phyloP scores from a whole-genome alignment of 2,888 invertebrate genomes.

The Scrobipalpa atriplicella region DNA sequence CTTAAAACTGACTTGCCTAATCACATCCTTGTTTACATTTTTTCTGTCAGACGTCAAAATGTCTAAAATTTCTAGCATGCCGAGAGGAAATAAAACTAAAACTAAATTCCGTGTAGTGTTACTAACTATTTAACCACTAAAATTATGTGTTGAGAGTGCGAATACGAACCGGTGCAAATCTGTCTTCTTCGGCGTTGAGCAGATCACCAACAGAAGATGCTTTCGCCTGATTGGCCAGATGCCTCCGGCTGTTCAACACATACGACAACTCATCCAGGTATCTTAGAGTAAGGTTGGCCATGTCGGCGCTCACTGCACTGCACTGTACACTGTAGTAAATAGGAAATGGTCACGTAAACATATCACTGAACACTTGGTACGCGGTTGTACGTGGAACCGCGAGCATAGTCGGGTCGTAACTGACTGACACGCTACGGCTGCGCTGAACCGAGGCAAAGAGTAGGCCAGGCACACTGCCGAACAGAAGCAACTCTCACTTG shows the following conservation, averaged over 20 bases:
- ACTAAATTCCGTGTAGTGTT: not conserved
- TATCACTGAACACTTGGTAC: not conserved
- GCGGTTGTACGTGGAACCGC: not conserved
- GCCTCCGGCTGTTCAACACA: slow-evolving; percentile 73
- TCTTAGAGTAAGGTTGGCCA: slow-evolving; percentile 75
- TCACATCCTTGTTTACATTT: slow-evolving; percentile 10
- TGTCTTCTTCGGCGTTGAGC: slow-evolving; percentile 72
- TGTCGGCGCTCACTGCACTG: slow-evolving; percentile 48
- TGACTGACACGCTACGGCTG: slow-evolving; percentile 20
- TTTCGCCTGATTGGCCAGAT: slow-evolving; percentile 68
- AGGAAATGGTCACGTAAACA: slow-evolving; percentile 32
- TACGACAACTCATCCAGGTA: slow-evolving; percentile 80
- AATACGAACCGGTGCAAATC: slow-evolving; percentile 69
- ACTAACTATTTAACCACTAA: not conserved
- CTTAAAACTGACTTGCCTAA: not conserved
- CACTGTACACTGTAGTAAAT: slow-evolving; percentile 30
- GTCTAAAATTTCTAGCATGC: slow-evolving; percentile 17
- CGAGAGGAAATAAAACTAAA: not conserved
- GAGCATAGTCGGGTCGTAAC: not conserved
- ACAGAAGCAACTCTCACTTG: not conserved
- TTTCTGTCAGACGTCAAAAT: not conserved
- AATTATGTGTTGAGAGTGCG: slow-evolving; percentile 34
- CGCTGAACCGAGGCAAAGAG: not conserved
- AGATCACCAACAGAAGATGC: slow-evolving; percentile 80
- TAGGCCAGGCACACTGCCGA: not conserved